Conservation (phyloP, 2,113 vertebrate species). For the Brevimyrus niger region DNA sequence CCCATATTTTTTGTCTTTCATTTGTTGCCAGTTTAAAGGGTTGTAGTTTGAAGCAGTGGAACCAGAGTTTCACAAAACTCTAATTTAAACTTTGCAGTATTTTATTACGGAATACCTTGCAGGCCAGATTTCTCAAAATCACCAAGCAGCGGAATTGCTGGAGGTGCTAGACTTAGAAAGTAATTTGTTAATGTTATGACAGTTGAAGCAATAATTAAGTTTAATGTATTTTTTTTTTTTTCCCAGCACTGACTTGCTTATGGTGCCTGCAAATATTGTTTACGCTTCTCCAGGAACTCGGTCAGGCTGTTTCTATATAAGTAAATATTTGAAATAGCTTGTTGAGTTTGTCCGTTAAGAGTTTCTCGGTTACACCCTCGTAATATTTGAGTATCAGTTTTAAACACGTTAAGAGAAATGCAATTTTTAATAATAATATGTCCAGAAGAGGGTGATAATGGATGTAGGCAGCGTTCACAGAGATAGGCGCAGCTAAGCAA, state of each 20-base stretch:
- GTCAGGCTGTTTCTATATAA: constrained; percentile 29
- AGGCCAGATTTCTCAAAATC: constrained; percentile 14
- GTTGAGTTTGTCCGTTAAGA: constrained; percentile 4
- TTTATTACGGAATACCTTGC: constrained; percentile 7
- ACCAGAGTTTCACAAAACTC: background rate
- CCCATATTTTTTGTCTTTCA: background rate
- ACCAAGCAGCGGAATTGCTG: background rate
- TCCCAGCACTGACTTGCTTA: constrained; percentile 4
- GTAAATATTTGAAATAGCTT: constrained; percentile 18
- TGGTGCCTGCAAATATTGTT: constrained; percentile 24
- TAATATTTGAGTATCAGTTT: background rate
- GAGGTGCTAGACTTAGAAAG: constrained; percentile 22
- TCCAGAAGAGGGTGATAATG: background rate
- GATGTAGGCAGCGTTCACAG: background rate
- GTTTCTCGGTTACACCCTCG: background rate
- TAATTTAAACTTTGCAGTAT: background rate
- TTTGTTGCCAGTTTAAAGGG: background rate
- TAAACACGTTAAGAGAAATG: background rate
- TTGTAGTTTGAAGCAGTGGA: background rate
- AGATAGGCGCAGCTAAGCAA: background rate
- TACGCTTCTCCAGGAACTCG: constrained; percentile 33
- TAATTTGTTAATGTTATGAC: constrained; percentile 33
- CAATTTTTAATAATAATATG: background rate
- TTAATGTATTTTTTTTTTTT: constrained; percentile 23
- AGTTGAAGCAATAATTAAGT: constrained; percentile 31